phyloP scores from a whole-genome alignment of 2,888 invertebrate genomes.

The Thymelicus sylvestris region DNA sequence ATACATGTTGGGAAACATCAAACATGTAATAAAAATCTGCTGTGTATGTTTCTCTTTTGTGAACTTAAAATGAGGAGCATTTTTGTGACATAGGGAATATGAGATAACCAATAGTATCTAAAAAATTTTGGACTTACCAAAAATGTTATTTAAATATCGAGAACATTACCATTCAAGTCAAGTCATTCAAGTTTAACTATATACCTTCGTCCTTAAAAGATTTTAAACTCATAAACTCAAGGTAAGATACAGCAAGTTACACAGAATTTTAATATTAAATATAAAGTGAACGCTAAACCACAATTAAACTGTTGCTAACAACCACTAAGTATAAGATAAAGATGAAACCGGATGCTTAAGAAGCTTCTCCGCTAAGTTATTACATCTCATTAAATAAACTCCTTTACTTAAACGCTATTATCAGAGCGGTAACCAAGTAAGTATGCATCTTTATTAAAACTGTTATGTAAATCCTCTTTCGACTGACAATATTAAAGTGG shows the following conservation, averaged over 20 bases:
- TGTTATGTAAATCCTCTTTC: conserved; percentile 18
- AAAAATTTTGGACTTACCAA: no score
- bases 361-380: conserved; percentile 30
- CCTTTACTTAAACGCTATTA: conserved; percentile 34
- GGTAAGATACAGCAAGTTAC: background rate
- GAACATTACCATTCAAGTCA: no score
- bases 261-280: background rate
- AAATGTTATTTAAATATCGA: no score
- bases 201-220: no score
- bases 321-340: conserved; percentile 24
- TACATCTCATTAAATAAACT: conserved; percentile 29
- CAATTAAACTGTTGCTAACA: conserved; percentile 20
- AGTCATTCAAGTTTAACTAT: no score
- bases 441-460: conserved; percentile 35
- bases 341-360: conserved; percentile 25
- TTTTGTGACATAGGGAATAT: no score
- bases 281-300: conserved; percentile 2
- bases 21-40: no score
- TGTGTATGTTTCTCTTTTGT: no score
- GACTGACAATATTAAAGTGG: background rate
- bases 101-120: no score
- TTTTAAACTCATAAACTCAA: background rate
- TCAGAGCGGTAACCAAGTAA: conserved; percentile 25
- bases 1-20: no score
- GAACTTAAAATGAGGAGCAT: no score